Conservation (phyloP, 2,113 vertebrate species). For the Gymnocephalus cernua region DNA sequence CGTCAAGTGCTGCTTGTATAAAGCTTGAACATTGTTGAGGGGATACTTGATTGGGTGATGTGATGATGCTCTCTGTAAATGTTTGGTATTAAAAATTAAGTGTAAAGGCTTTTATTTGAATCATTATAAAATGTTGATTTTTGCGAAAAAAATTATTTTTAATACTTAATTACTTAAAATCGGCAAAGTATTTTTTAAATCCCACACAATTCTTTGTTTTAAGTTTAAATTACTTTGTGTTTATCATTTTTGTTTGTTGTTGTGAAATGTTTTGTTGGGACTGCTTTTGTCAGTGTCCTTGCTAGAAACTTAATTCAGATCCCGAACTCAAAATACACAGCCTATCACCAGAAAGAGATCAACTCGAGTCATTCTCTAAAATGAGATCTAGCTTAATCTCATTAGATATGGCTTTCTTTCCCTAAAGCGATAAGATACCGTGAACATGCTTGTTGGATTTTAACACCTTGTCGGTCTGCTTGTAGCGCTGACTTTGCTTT, state of each 20-base stretch:
- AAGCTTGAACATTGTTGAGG: background rate
- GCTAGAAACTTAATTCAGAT: slow-evolving; percentile 16
- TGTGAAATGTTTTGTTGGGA: slow-evolving; percentile 6
- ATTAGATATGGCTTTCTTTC: slow-evolving; percentile 45
- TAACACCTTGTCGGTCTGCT: slow-evolving; percentile 35
- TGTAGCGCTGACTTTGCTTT: slow-evolving; percentile 9
- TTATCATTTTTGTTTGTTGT: background rate
- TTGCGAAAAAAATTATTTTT: too few relatives aligned
- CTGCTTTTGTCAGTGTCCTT: slow-evolving; percentile 1
- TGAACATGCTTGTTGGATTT: slow-evolving; percentile 22
- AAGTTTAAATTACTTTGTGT: slow-evolving; percentile 32
- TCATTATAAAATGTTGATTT: background rate
- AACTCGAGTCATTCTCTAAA: background rate
- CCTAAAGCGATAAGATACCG: slow-evolving; percentile 22
- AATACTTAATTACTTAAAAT: too few relatives aligned
- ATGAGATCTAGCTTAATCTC: slow-evolving; percentile 50
- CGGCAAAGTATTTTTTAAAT: background rate
- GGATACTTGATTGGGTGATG: background rate
- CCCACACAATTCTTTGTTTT: slow-evolving; percentile 4
- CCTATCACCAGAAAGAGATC: slow-evolving; percentile 22
- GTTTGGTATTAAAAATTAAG: background rate
- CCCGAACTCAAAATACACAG: slow-evolving; percentile 30
- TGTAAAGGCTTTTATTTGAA: background rate
- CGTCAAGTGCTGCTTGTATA: background rate
- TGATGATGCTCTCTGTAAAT: background rate